A percentile compares a stretch with the other conserved stretches of the same genome.
Conservation (phyloP, 2,888 invertebrate species). For the Eretmocerus hayati region DNA sequence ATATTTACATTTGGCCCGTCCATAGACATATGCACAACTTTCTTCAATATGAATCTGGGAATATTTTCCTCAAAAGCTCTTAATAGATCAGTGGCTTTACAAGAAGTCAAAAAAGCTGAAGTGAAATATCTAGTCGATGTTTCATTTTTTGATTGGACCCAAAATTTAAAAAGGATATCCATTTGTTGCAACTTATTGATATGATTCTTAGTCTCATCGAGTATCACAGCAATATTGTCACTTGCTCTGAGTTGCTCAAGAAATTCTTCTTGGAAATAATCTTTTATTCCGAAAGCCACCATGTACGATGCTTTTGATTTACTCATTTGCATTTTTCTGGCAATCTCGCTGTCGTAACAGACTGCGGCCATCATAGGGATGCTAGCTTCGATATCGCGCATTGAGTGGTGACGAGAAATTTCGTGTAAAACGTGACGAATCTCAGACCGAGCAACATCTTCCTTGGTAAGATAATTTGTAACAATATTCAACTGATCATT, state of each 20-base stretch:
- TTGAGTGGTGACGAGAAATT: not conserved
- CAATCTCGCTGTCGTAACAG: not conserved
- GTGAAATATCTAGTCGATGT: not conserved
- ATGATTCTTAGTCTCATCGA: not conserved
- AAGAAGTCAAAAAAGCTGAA: conserved; percentile 7
- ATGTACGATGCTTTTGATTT: not conserved
- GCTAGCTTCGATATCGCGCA: not conserved
- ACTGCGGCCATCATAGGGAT: not conserved
- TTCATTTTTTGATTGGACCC: not conserved
- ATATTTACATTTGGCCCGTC: conserved; percentile 2
- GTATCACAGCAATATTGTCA: not conserved
- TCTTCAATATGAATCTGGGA: not conserved
- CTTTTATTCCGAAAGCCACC: not conserved
- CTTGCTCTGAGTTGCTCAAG: not conserved
- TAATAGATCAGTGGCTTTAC: conserved; percentile 18
- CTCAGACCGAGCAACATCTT: not conserved
- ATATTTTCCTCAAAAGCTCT: conserved; percentile 5
- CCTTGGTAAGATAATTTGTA: not conserved
- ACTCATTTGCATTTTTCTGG: not conserved
- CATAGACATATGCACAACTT: not conserved
- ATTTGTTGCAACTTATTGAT: conserved; percentile 1
- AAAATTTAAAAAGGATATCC: not conserved
- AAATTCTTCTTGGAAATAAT: not conserved
- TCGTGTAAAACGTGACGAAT: not conserved
- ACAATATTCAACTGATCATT: too few relatives aligned